A percentile compares a stretch with the other conserved stretches of the same genome.
Evolutionary conservation across 2,888 invertebrate genomes (phyloP).

Genomic region (Noctua fimbriata): DNA sequence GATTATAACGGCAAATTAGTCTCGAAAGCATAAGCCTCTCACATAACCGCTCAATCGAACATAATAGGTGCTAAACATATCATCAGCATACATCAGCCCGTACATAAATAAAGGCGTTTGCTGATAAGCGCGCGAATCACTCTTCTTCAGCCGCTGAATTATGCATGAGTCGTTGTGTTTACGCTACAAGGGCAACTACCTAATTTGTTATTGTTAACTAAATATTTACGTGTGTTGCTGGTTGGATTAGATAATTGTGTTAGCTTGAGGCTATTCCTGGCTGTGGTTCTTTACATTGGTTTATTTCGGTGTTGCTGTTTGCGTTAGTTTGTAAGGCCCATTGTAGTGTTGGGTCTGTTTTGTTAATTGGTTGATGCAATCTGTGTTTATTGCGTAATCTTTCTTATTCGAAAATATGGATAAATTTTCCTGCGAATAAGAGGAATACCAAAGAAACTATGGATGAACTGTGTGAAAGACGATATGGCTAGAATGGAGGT

Average conservation of each 20-base stretch:
- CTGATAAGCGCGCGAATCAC: conserved; percentile 56
- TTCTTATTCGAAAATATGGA: not conserved
- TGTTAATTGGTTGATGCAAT: not conserved
- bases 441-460: not conserved
- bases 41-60: conserved; percentile 28
- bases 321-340: not conserved
- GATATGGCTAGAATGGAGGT: not conserved
- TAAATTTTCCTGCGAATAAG: not conserved
- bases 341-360: not conserved
- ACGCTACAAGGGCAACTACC: conserved; percentile 54
- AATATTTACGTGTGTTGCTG: conserved; percentile 47
- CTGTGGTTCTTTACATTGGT: not conserved
- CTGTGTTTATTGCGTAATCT: not conserved
- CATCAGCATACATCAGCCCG: conserved; percentile 37
- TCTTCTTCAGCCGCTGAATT: conserved; percentile 55
- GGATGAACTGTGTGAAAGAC: not conserved
- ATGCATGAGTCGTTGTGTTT: conserved; percentile 62
- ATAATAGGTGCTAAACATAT: conserved; percentile 41
- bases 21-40: conserved; percentile 8
- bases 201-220: conserved; percentile 63
- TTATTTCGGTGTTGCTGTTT: not conserved
- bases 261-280: conserved; percentile 25
- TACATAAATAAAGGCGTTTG: conserved; percentile 42
- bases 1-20: conserved; percentile 37
- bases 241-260: conserved; percentile 21